Conservation (phyloP, 2,797 vertebrate genomes). For the Buphagus erythrorhynchus region DNA sequence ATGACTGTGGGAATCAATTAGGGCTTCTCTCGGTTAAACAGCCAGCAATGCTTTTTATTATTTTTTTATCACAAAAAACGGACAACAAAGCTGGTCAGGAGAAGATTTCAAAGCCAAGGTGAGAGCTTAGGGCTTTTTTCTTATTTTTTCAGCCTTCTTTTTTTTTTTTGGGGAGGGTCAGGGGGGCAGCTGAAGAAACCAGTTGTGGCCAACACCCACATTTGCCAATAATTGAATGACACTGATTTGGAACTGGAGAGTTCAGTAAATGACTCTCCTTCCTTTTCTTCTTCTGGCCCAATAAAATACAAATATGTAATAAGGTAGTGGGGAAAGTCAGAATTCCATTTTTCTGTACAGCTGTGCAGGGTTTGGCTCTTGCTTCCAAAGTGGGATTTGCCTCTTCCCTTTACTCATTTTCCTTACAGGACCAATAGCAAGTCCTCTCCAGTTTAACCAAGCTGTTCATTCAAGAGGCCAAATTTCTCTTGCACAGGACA, state of each 20-base stretch:
- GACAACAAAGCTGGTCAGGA: constrained; percentile 62
- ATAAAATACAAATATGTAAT: neutral
- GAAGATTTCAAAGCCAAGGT: constrained; percentile 42
- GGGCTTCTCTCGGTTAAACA: constrained; percentile 83
- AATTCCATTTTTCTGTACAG: neutral
- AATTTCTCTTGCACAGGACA: neutral
- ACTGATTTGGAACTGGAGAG: neutral
- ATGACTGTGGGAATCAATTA: constrained; percentile 96
- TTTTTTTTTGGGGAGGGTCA: fast-evolving
- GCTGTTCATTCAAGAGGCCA: neutral
- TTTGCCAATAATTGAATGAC: neutral
- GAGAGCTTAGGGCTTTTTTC: neutral
- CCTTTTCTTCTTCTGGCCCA: neutral
- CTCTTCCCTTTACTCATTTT: neutral
- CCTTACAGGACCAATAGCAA: neutral
- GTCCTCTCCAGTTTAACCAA: neutral
- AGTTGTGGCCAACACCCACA: neutral
- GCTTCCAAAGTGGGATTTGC: neutral
- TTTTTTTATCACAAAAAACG: constrained; percentile 62
- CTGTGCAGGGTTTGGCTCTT: neutral
- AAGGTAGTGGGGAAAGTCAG: neutral
- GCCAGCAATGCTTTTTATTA: constrained; percentile 73
- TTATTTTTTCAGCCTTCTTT: neutral
- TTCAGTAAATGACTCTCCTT: neutral
- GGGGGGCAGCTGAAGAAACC: neutral